Conservation (phyloP, 2,113 vertebrate species). For the Hoplias malabaricus region DNA sequence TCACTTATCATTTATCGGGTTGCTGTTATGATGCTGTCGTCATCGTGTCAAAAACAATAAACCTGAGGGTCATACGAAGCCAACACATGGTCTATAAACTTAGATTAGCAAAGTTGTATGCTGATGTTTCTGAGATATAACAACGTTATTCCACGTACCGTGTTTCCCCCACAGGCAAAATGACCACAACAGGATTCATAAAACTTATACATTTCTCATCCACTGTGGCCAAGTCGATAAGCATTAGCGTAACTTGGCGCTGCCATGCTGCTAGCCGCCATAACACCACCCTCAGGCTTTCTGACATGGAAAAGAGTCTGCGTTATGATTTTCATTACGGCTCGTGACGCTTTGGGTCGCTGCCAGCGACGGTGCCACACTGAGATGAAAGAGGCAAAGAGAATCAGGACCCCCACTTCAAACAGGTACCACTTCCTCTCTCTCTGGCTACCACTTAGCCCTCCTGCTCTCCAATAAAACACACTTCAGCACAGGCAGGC, state of each 20-base stretch:
- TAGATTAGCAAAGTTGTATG: neutral
- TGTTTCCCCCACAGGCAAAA: neutral
- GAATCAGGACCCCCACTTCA: constrained; percentile 63
- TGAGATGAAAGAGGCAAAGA: constrained; percentile 70
- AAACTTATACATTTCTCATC: constrained; percentile 6
- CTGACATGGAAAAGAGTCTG: constrained; percentile 64
- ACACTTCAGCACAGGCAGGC: constrained; percentile 52
- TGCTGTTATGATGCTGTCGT: neutral
- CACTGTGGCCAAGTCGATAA: neutral
- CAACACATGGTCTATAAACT: constrained; percentile 30
- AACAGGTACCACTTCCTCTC: constrained; percentile 63
- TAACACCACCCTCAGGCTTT: constrained; percentile 34
- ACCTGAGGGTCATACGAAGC: constrained; percentile 25
- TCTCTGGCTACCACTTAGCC: constrained; percentile 59
- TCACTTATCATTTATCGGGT: neutral
- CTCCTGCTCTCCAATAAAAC: constrained; percentile 67
- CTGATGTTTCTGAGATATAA: neutral
- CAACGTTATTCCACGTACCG: neutral
- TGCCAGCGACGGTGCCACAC: constrained; percentile 50
- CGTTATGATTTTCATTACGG: constrained; percentile 75
- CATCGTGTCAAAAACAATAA: constrained; percentile 28
- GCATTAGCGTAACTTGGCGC: constrained; percentile 10
- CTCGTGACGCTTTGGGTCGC: constrained; percentile 38
- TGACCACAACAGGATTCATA: neutral
- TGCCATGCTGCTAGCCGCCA: constrained; percentile 45